These are phyloP conservation scores for Dryobates pubescens DNA, from an alignment of 2,797 vertebrate species.

Conservation along the genomic window DNA sequence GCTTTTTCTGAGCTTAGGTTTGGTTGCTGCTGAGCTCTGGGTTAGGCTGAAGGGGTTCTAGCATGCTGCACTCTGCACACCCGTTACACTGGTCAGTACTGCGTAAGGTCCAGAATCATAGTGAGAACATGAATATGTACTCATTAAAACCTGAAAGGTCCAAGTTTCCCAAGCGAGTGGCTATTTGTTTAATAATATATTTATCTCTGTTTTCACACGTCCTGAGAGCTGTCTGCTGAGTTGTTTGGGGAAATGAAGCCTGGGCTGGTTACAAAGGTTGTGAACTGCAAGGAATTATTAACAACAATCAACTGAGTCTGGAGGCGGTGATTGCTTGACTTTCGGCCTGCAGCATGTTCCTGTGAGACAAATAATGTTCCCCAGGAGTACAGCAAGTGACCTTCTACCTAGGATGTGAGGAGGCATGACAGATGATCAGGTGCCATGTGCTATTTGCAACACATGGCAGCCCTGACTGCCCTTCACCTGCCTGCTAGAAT, in stretches of 20 bases:
- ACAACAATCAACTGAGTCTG: slow-evolving; percentile 20
- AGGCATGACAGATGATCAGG: slow-evolving; percentile 27
- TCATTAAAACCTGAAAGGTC: neutral
- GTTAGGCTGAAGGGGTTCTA: neutral
- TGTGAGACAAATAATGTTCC: slow-evolving; percentile 9
- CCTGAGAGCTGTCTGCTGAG: neutral
- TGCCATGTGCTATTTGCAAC: slow-evolving; percentile 39
- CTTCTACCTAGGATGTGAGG: slow-evolving; percentile 37
- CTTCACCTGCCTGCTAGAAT: neutral
- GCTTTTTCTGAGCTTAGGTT: neutral
- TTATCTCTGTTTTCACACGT: slow-evolving; percentile 14
- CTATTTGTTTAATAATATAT: slow-evolving; percentile 8
- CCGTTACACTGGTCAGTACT: neutral
- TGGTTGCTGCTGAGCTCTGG: neutral
- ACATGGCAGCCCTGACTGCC: slow-evolving; percentile 24
- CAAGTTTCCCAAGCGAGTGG: neutral
- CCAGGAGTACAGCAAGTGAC: neutral
- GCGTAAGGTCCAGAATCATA: accelerated
- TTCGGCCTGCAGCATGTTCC: neutral
- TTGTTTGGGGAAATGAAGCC: neutral
- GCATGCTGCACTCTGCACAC: accelerated
- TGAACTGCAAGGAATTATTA: slow-evolving; percentile 65
- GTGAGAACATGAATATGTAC: neutral
- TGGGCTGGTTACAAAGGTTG: slow-evolving; percentile 36
- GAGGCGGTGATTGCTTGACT: slow-evolving; percentile 8